A percentile compares a stretch with the other conserved stretches of the same genome.
Conservation (phyloP, 2,888 invertebrate genomes). For the Diachrysia chrysitis region DNA sequence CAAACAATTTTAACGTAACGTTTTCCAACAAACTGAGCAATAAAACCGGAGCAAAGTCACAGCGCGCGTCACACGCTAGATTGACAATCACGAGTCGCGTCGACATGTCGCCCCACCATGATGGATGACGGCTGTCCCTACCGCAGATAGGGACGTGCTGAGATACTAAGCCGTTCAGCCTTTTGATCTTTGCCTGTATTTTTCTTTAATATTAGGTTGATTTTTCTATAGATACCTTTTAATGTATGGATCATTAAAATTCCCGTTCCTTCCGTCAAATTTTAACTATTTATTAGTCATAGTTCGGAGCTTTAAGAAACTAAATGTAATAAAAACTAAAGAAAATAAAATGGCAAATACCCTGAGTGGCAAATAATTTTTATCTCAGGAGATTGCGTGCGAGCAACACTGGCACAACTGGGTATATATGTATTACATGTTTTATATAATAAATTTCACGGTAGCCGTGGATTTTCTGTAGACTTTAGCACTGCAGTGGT, state of each 20-base stretch:
- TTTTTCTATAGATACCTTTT: too few species aligned
- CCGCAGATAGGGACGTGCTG: constrained; percentile 52
- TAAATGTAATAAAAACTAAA: not conserved
- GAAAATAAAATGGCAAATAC: not conserved
- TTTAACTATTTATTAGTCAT: too few species aligned
- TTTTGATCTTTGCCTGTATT: constrained; percentile 29
- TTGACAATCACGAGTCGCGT: constrained; percentile 75
- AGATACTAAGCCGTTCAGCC: constrained; percentile 34
- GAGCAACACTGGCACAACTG: not conserved
- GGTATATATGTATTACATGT: not conserved
- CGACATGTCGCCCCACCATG: constrained; percentile 67
- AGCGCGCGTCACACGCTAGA: constrained; percentile 67
- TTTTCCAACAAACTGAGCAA: constrained; percentile 65
- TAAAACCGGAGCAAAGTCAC: constrained; percentile 66
- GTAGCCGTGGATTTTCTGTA: constrained; percentile 9
- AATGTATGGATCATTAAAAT: too few species aligned
- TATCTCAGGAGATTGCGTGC: not conserved
- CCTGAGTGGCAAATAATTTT: constrained; percentile 3
- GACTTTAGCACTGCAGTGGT: constrained; percentile 23
- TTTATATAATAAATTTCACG: not conserved
- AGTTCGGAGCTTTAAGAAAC: not conserved
- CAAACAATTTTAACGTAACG: constrained; percentile 56
- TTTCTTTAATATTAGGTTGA: not conserved
- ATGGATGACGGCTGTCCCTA: constrained; percentile 66
- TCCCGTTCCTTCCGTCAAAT: too few species aligned